Base-by-base conservation (phyloP, 2,113 vertebrate species). In the Rana temporaria region DNA sequence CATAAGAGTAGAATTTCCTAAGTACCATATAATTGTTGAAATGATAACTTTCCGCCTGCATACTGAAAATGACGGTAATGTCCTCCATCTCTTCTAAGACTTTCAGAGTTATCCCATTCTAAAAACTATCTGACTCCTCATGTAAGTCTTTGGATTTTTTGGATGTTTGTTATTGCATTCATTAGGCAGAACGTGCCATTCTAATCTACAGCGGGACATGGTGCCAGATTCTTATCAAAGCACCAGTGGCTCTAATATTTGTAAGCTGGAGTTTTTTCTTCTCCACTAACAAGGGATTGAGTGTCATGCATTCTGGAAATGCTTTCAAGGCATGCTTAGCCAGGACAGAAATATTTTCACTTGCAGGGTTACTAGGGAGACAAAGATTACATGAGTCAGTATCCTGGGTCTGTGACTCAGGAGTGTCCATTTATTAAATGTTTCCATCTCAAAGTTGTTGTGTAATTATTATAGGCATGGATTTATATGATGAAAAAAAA, bases 221-320 rank as follows among this genome's bases (percentile, higher is more conserved):
- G 60, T 1, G 57, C 84, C 66, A 86, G 11, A 11, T 85, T 76
- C 81, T 88, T 88, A 88, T 86, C 84, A 85, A 85, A 87, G 82
- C 67, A n/a, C 81, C 65, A 18, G 32, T 85, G 2, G 48, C 86
- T 70, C 86, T 88, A 88, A 88, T 85, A 86, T 87, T 70, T 53
- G 68, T 18, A 4, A 79, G 65, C 53, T 19, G 1, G 52, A 55
- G 55, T 32, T 65, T 78, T 78, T 65, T 38, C 6, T 64, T 78
- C 63, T 57, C 16, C 19, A 65, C 30, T 66, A 74, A 64, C 80
- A 82, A 55, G 63, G 80, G 70, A 74, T 82, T 65, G 62, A 82
- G 64, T 82, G 53, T 82, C 80, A 82, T 57, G 70, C 60, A 82
- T 82, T 82, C 59, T 82, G 53, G 20, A 76, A 75, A 67, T 76